Evolutionary conservation across 2,888 invertebrate species (phyloP).

Genomic region (Rhabditophanes sp.): DNA sequence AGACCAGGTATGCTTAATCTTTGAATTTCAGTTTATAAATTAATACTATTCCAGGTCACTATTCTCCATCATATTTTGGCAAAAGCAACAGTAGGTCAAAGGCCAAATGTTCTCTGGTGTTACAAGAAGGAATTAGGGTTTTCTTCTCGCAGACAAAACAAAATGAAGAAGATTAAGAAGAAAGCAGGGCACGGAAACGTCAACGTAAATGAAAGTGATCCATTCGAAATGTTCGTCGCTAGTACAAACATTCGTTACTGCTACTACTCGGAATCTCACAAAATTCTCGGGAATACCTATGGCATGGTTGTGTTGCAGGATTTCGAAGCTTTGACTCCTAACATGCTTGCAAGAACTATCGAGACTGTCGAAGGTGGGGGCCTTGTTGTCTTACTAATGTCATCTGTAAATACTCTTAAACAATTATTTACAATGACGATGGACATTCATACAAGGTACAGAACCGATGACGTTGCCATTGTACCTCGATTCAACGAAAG

Average conservation of each 20-base stretch:
- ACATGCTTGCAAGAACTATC: constrained; percentile 80
- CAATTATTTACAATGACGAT: constrained; percentile 89
- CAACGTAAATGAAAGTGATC: constrained; percentile 12
- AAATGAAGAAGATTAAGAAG: constrained; percentile 63
- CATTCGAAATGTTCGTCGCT: constrained; percentile 78
- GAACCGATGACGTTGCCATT: constrained; percentile 86
- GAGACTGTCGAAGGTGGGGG: constrained; percentile 97
- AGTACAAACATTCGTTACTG: constrained; percentile 90
- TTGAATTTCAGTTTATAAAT: constrained; percentile 4
- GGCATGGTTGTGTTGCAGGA: constrained; percentile 89
- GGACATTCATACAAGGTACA: constrained; percentile 88
- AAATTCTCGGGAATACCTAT: constrained; percentile 89
- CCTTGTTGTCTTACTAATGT: constrained; percentile 65
- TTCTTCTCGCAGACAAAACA: constrained; percentile 75
- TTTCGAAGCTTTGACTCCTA: constrained; percentile 92
- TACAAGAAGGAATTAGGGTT: constrained; percentile 82
- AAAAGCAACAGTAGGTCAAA: constrained; percentile 75
- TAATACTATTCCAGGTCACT: constrained; percentile 57
- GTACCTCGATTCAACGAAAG: constrained; percentile 89
- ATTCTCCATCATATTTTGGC: constrained; percentile 91
- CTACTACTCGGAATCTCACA: constrained; percentile 91
- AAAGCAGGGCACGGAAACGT: constrained; percentile 61
- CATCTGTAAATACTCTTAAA: constrained; percentile 68
- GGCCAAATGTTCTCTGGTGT: constrained; percentile 90
- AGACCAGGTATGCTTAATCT: constrained; percentile 60